Conservation (phyloP, 2,888 invertebrate genomes). For the Synergus laeviventris region DNA sequence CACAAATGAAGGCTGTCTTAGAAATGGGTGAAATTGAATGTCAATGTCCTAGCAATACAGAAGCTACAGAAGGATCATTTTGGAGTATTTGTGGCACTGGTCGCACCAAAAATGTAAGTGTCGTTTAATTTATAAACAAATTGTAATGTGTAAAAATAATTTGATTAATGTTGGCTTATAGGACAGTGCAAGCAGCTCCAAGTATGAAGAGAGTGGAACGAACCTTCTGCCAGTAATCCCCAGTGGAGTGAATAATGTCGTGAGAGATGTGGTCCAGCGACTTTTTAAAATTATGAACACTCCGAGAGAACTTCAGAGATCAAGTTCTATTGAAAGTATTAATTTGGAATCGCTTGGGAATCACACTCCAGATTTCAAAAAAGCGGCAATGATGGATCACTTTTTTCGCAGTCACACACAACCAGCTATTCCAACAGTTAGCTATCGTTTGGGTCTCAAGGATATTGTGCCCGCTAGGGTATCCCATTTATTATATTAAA, state of each 20-base stretch:
- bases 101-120: conserved; percentile 58
- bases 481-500: too few relatives aligned
- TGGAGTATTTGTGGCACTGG: conserved; percentile 69
- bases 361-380: too few relatives aligned
- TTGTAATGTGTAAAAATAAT: background rate
- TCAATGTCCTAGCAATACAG: conserved; percentile 63
- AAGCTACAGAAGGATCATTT: conserved; percentile 63
- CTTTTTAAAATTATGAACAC: conserved; percentile 62
- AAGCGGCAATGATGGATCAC: too few relatives aligned
- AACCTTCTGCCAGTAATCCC: conserved; percentile 66
- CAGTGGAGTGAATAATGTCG: conserved; percentile 59
- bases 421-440: too few relatives aligned
- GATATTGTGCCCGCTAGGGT: too few relatives aligned
- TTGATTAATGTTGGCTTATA: conserved; percentile 44
- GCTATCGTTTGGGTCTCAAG: too few relatives aligned
- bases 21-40: conserved; percentile 64
- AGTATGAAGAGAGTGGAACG: conserved; percentile 68
- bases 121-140: background rate
- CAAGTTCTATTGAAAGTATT: too few relatives aligned
- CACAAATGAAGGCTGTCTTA: conserved; percentile 67
- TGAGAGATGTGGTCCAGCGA: conserved; percentile 61
- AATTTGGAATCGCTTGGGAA: too few relatives aligned
- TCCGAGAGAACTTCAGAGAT: conserved; percentile 40
- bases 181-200: conserved; percentile 60
- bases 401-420: too few relatives aligned